These are phyloP conservation scores for Volucella bombylans DNA, from an alignment of 2,888 invertebrate species.

Conservation along the genomic window DNA sequence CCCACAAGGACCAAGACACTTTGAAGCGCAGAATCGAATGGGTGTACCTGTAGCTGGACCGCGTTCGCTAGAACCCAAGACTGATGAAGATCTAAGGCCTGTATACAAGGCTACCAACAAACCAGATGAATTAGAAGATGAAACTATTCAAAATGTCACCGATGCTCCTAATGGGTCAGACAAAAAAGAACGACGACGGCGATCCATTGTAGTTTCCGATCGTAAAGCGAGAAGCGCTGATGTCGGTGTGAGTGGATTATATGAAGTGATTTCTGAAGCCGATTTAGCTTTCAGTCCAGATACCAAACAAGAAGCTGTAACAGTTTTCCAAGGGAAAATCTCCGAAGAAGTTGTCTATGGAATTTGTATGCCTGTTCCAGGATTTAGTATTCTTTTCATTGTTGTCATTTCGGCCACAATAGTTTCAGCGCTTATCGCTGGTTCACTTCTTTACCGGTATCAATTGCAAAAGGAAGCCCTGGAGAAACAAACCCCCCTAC, in stretches of 20 bases:
- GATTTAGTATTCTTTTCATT: slow-evolving; percentile 94
- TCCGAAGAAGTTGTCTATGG: slow-evolving; percentile 95
- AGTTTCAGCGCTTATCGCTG: slow-evolving; percentile 93
- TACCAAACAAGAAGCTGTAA: slow-evolving; percentile 90
- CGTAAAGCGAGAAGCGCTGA: slow-evolving; percentile 91
- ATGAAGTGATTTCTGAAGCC: slow-evolving; percentile 95
- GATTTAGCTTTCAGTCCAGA: slow-evolving; percentile 95
- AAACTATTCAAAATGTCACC: slow-evolving; percentile 38
- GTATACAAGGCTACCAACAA: slow-evolving; percentile 77
- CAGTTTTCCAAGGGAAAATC: slow-evolving; percentile 93
- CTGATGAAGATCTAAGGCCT: slow-evolving; percentile 78
- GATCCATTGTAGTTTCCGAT: slow-evolving; percentile 87
- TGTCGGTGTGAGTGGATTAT: slow-evolving; percentile 94
- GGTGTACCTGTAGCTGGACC: slow-evolving; percentile 84
- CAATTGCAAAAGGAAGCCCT: slow-evolving; percentile 89
- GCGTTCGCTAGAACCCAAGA: slow-evolving; percentile 82
- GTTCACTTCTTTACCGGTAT: slow-evolving; percentile 89
- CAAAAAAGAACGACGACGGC: slow-evolving; percentile 83
- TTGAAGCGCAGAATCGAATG: slow-evolving; percentile 84
- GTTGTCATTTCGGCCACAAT: slow-evolving; percentile 93
- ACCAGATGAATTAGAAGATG: slow-evolving; percentile 49
- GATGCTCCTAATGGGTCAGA: slow-evolving; percentile 44
- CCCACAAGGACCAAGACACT: slow-evolving; percentile 88
- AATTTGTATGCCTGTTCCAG: slow-evolving; percentile 94
- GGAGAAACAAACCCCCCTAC: slow-evolving; percentile 84